A percentile compares a stretch with the other conserved stretches of the same genome.
phyloP scores from a whole-genome alignment of 1,140 invertebrate genomes.

The Diprion similis region DNA sequence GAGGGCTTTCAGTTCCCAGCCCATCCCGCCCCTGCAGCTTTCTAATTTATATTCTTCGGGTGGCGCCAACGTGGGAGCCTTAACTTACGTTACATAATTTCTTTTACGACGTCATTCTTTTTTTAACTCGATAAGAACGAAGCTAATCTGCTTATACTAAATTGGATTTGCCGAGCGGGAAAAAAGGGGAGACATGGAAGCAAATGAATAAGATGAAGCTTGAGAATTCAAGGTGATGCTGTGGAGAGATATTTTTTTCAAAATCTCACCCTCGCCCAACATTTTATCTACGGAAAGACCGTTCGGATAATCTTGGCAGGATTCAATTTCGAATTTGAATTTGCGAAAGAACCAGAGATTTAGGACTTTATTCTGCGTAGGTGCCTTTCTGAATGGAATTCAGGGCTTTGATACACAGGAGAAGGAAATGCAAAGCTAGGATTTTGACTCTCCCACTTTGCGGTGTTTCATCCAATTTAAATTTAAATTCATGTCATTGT shows the following conservation, averaged over 20 bases:
- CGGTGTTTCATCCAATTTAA: background rate
- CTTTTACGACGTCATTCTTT: slow-evolving; percentile 15
- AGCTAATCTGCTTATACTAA: slow-evolving; percentile 16
- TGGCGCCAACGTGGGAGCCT: background rate
- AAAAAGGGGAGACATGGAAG: background rate
- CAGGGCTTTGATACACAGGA: too few species aligned
- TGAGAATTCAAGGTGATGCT: background rate
- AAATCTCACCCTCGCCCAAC: background rate
- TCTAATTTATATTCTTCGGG: slow-evolving; percentile 15
- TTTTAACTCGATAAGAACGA: slow-evolving; percentile 11
- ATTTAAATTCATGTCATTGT: background rate
- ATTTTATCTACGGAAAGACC: background rate
- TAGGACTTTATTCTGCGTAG: too few species aligned
- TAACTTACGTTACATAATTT: slow-evolving; percentile 11
- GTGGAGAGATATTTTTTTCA: background rate
- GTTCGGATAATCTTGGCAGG: background rate
- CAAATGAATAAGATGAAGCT: background rate
- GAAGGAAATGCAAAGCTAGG: background rate
- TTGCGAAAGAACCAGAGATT: too few species aligned
- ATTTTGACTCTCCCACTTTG: background rate
- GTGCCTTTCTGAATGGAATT: background rate
- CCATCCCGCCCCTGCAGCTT: background rate
- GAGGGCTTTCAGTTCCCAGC: background rate
- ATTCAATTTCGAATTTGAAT: background rate
- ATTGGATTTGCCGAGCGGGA: slow-evolving; percentile 6